A percentile compares a stretch with the other conserved stretches of the same genome.
Conservation (phyloP, 2,797 vertebrate species). For the Acestrorhynchus altus region DNA sequence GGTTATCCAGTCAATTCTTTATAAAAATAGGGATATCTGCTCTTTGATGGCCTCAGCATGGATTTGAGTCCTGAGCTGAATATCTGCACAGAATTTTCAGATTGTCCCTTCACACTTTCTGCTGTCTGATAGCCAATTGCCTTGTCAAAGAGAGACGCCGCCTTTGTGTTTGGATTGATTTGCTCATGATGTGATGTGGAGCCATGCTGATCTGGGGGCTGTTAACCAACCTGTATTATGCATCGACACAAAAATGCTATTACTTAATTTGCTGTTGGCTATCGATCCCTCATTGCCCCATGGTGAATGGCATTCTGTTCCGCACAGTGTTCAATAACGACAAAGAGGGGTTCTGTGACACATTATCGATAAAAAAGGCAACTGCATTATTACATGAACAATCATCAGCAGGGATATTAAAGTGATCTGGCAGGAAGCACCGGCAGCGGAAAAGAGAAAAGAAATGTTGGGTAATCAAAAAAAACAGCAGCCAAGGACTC, state of each 20-base stretch:
- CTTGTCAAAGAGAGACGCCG: conserved; percentile 49
- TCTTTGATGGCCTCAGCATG: conserved; percentile 4
- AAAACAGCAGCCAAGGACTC: conserved; percentile 37
- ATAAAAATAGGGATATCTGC: conserved; percentile 7
- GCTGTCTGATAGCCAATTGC: conserved; percentile 56
- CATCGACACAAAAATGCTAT: conserved; percentile 66
- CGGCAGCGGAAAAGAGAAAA: conserved; percentile 47
- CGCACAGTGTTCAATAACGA: conserved; percentile 54
- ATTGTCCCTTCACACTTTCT: conserved; percentile 46
- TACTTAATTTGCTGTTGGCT: conserved; percentile 69
- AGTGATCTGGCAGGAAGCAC: conserved; percentile 55
- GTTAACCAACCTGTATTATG: conserved; percentile 67
- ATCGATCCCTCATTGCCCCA: conserved; percentile 65
- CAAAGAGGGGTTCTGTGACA: conserved; percentile 61
- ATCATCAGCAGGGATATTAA: conserved; percentile 52
- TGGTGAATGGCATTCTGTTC: conserved; percentile 47
- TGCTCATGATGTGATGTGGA: conserved; percentile 39
- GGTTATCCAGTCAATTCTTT: neutral
- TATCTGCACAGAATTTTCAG: conserved; percentile 43
- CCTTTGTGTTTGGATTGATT: conserved; percentile 61
- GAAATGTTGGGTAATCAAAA: conserved; percentile 59
- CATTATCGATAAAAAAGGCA: conserved; percentile 61
- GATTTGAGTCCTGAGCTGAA: conserved; percentile 37
- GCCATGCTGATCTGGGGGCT: conserved; percentile 47
- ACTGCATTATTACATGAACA: conserved; percentile 56